Evolutionary conservation across 2,113 vertebrate genomes (phyloP).

Genomic region (Saccopteryx leptura): DNA sequence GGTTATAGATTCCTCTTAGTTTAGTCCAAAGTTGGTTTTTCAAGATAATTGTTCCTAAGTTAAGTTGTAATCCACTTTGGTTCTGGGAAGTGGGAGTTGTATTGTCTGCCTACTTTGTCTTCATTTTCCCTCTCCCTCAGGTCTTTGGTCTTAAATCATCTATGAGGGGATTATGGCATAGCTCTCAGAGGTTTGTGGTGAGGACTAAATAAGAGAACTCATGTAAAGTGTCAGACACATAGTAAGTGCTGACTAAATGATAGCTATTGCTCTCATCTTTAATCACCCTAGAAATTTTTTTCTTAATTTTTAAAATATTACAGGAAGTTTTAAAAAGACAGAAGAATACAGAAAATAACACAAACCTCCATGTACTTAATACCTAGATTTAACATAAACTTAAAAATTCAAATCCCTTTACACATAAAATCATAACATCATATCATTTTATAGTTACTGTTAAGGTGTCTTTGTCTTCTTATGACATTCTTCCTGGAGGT

Average conservation of each 20-base stretch:
- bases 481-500: too few species aligned
- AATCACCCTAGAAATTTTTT: neutral
- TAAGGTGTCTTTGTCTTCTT: neutral
- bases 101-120: too few species aligned
- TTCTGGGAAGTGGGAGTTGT: too few species aligned
- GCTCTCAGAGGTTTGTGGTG: neutral
- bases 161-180: neutral
- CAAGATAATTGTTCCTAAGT: too few species aligned
- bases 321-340: neutral
- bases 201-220: neutral
- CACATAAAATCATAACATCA: neutral
- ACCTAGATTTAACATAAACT: neutral
- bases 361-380: neutral
- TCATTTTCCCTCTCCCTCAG: neutral
- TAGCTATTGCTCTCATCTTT: neutral
- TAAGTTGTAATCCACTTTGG: too few species aligned
- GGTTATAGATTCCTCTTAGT: too few species aligned
- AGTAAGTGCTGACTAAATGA: neutral
- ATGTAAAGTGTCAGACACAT: neutral
- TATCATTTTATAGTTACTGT: neutral
- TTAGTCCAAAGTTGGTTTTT: too few species aligned
- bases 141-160: neutral
- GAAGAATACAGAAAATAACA: neutral
- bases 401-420: neutral
- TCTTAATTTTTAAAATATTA: conserved; percentile 1